These are phyloP conservation scores for Alfaro cultratus DNA, from an alignment of 2,797 vertebrate species.

Conservation along the genomic window DNA sequence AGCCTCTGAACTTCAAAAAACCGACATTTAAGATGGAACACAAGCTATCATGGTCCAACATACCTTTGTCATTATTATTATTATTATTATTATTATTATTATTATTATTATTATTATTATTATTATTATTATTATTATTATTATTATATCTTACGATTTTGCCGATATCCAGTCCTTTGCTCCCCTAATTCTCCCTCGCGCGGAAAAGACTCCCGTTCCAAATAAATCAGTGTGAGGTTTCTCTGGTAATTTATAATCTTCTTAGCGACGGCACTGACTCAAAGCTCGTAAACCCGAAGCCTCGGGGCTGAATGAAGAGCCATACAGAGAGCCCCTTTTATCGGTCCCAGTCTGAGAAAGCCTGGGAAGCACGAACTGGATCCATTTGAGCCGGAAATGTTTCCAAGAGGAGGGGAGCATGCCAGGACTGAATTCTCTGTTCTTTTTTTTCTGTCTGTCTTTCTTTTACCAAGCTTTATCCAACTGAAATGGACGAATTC, in stretches of 20 bases:
- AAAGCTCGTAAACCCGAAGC: constrained; percentile 71
- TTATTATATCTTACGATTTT: constrained; percentile 15
- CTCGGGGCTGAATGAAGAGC: constrained; percentile 63
- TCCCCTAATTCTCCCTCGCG: constrained; percentile 54
- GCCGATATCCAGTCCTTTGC: constrained; percentile 24
- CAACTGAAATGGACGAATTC: constrained; percentile 54
- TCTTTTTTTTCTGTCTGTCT: neutral
- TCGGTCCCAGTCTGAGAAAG: neutral
- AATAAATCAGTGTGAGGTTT: constrained; percentile 76
- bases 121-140: constrained; percentile 21
- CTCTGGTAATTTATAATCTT: constrained; percentile 73
- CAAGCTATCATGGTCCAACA: constrained; percentile 48
- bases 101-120: constrained; percentile 15
- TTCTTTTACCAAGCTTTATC: constrained; percentile 39
- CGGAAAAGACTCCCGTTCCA: constrained; percentile 66
- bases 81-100: constrained; percentile 16
- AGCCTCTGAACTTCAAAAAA: constrained; percentile 36
- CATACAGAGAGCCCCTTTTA: constrained; percentile 35
- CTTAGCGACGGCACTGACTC: constrained; percentile 61
- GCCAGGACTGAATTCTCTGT: neutral
- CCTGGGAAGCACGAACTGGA: neutral
- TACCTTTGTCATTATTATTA: neutral
- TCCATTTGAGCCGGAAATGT: constrained; percentile 48
- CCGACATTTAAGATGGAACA: constrained; percentile 9
- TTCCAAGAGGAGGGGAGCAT: constrained; percentile 27